These are phyloP conservation scores for Caranx ignobilis DNA, from an alignment of 2,113 vertebrate genomes.

Conservation along the genomic window DNA sequence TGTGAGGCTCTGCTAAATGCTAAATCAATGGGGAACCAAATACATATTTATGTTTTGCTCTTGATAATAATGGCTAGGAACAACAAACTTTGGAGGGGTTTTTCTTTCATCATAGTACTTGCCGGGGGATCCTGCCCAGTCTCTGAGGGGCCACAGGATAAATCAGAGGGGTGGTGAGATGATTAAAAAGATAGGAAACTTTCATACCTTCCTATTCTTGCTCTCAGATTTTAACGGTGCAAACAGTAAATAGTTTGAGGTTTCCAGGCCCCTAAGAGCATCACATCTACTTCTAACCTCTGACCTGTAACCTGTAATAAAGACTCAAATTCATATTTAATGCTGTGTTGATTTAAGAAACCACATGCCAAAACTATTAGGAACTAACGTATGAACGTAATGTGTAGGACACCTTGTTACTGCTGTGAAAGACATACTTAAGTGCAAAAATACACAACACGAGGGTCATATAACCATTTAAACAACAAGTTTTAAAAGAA, in stretches of 20 bases:
- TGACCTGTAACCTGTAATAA: no score
- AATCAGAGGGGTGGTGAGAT: no score
- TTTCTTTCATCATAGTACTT: neutral
- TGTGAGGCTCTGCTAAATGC: neutral
- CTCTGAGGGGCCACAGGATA: no score
- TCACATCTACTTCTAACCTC: neutral
- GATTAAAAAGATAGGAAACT: no score
- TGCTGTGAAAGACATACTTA: neutral
- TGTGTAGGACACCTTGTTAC: neutral
- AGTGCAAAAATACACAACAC: slow-evolving; percentile 18
- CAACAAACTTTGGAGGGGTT: neutral
- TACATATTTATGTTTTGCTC: neutral
- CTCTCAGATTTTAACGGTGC: neutral
- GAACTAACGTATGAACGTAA: neutral
- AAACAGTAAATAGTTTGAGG: neutral
- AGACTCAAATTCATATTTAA: neutral
- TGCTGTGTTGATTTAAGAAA: neutral
- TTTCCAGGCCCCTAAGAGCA: neutral
- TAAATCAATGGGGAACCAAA: neutral
- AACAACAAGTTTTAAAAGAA: slow-evolving; percentile 23
- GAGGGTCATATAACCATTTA: slow-evolving; percentile 9
- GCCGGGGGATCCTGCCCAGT: neutral
- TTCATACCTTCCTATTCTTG: no score
- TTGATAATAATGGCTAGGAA: neutral
- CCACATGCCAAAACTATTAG: neutral